phyloP scores from a whole-genome alignment of 2,113 vertebrate species.

The Atherinomorus stipes region DNA sequence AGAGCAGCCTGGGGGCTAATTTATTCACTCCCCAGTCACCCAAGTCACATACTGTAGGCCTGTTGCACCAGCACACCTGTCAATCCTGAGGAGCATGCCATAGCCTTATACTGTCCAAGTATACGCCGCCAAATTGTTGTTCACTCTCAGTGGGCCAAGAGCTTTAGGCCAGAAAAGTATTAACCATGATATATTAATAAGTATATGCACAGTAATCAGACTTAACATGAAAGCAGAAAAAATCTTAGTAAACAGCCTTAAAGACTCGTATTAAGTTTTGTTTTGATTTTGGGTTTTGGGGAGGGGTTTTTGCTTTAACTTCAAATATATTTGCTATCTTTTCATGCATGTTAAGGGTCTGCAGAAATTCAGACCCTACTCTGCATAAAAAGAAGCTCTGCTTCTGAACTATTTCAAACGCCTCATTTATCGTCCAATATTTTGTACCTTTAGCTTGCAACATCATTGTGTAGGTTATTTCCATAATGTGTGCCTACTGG shows the following conservation, averaged over 20 bases:
- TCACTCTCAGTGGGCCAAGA: slow-evolving; percentile 46
- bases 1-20: slow-evolving; percentile 81
- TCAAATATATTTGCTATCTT: neutral
- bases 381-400: too few relatives aligned
- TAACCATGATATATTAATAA: slow-evolving; percentile 65
- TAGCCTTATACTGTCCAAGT: slow-evolving; percentile 41
- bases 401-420: too few relatives aligned
- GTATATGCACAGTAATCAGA: slow-evolving; percentile 47
- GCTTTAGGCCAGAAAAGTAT: slow-evolving; percentile 60
- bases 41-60: slow-evolving; percentile 68
- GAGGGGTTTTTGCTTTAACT: neutral
- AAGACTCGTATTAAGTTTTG: neutral
- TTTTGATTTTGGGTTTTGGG: too few relatives aligned
- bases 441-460: neutral
- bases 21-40: slow-evolving; percentile 78
- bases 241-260: slow-evolving; percentile 7
- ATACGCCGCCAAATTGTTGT: slow-evolving; percentile 27
- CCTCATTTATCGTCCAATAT: neutral
- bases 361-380: neutral
- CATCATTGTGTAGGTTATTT: neutral
- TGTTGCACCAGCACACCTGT: slow-evolving; percentile 76
- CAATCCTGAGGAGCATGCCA: slow-evolving; percentile 65
- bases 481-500: neutral
- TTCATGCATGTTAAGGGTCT: neutral
- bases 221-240: slow-evolving; percentile 54